Evolutionary conservation across 2,888 invertebrate species (phyloP), one percentile per base, ranked within the genome.

Genomic region (Pseudoips prasinana): DNA sequence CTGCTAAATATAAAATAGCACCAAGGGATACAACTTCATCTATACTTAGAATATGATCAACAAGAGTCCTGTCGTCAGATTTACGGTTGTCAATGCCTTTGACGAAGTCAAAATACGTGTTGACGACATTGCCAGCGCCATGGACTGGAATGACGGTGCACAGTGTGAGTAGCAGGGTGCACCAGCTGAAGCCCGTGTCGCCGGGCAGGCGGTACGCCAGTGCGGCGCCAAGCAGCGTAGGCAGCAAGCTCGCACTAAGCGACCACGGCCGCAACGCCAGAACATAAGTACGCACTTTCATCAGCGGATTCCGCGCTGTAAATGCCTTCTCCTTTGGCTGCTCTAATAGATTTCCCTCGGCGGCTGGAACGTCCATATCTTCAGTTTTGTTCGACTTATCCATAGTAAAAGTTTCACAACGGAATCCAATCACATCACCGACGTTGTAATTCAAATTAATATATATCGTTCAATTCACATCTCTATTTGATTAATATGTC

Each of bases 121-220:
- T 98, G 10, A 98, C 98, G 22, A 98, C 94, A 82, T 98, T 98
- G 31, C 98, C 98, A 41, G 98, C 98, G 41, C 97, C 97, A 73
- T 98, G 98, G 1, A 98, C 98, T 1, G 95, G 95, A 39, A 97
- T 91, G 10, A 97, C 94, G 1, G 97, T 97, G 58, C 96, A 92
- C 29, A 96, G 89, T 1, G 97, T 97, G 7, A 96, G 89, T 25
- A 97, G 64, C 50, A 97, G 91, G 0, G 94, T 93, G 40, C 94
- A 82, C 87, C 94, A 92, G 70, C 94, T 95, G 77, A 97, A 96
- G 44, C 93, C 93, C 18, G 90, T 87, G 11, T 93, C 90, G 53
- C 93, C 94, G 9, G 93, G 92, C 37, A 94, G 90, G 60, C 97
- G 95, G 81, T 95, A 96, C 1, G 97, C 96, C 31, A 98, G 88